phyloP scores from a whole-genome alignment of 2,888 invertebrate genomes.

The Drosophila aldrichi region DNA sequence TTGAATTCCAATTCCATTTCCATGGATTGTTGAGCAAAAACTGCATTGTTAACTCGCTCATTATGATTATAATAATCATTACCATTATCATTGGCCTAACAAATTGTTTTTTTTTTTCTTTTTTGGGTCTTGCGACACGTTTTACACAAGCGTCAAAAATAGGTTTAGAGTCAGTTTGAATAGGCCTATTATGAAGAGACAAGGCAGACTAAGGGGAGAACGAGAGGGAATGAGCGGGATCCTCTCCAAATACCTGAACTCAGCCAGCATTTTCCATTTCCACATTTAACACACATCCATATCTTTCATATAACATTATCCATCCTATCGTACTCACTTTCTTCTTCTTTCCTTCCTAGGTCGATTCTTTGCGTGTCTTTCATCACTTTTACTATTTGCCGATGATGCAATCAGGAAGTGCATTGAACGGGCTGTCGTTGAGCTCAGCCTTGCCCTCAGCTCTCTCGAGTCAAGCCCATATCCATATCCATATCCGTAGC shows the following conservation, averaged over 20 bases:
- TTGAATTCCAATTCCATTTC: conserved; percentile 49
- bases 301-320: too few relatives aligned
- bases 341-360: neutral
- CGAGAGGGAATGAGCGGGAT: too few relatives aligned
- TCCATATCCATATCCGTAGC: neutral
- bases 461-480: neutral
- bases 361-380: neutral
- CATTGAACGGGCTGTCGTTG: conserved; percentile 27
- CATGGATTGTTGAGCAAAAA: conserved; percentile 64
- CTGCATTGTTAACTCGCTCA: conserved; percentile 10
- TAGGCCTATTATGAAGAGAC: neutral
- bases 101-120: conserved; percentile 2
- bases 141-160: conserved; percentile 54
- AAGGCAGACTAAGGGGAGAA: too few relatives aligned
- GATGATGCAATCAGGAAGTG: conserved; percentile 42
- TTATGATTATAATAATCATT: conserved; percentile 24
- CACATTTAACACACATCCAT: too few relatives aligned
- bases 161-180: conserved; percentile 15
- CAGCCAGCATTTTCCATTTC: too few relatives aligned
- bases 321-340: neutral
- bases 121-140: conserved; percentile 48
- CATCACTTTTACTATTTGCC: neutral
- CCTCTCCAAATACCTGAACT: too few relatives aligned
- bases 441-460: conserved; percentile 1
- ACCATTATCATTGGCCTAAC: conserved; percentile 21